These are phyloP conservation scores for Callipepla californica DNA, from an alignment of 2,113 vertebrate species.

Conservation along the genomic window DNA sequence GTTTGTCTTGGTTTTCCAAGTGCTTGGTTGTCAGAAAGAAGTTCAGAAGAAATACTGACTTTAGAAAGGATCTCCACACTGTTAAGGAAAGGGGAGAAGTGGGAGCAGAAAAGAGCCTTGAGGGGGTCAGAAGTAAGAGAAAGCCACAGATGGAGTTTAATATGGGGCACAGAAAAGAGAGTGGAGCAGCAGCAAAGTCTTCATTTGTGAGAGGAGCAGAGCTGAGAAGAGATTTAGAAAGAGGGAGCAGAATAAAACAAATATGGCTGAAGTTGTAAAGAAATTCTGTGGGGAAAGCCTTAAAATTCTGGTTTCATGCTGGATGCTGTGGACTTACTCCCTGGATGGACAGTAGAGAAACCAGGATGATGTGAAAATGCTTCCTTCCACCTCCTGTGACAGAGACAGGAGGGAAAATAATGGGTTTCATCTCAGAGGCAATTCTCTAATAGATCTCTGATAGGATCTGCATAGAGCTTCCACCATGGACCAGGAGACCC, in stretches of 20 bases:
- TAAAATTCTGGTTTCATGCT: background rate
- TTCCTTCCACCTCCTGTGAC: background rate
- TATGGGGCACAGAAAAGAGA: background rate
- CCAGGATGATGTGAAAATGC: background rate
- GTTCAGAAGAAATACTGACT: background rate
- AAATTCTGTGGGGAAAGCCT: background rate
- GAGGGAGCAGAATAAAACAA: background rate
- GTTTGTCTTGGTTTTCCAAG: conserved; percentile 70
- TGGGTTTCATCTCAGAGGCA: background rate
- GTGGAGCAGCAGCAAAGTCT: background rate
- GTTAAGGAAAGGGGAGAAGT: background rate
- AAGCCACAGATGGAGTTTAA: background rate
- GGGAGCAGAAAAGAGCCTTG: background rate
- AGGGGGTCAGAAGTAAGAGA: background rate
- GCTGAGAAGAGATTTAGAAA: background rate
- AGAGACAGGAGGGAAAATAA: background rate
- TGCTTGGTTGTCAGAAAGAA: background rate
- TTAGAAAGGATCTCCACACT: background rate
- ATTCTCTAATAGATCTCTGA: background rate
- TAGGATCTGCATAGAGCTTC: background rate
- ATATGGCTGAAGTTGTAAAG: background rate
- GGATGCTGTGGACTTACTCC: background rate
- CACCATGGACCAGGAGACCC: background rate
- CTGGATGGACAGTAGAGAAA: background rate
- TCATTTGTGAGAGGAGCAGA: background rate